Evolutionary conservation across 2,888 invertebrate genomes (phyloP), one percentile per base, ranked within the genome.

Genomic region (Monoplex corrugatus): DNA sequence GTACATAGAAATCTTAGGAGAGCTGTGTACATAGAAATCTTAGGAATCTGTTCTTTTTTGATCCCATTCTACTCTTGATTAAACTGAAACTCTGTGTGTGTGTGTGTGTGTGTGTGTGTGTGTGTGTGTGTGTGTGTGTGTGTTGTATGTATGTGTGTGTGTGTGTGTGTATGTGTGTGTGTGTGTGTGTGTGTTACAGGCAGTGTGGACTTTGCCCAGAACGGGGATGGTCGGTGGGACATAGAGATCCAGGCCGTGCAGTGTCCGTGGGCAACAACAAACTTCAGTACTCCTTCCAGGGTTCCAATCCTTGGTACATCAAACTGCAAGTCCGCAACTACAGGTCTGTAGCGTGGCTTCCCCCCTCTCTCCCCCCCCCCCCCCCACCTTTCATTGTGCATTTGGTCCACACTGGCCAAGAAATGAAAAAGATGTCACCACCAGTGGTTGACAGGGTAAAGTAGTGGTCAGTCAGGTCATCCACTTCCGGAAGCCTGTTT

Each of bases 291-390:
- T 92, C 90, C 87, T 91, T 94, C 35, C 92, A 94, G 88, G 94
- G 93, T 72, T 92, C 92, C 45, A 92, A 94, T 57, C 83, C 88
- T 23, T 94, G 90, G 63, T 94, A 93, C 89, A 86, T 94, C 10
- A 94, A 94, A 90, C 90, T 94, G 5, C 94, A 94, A 90, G 91
- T 93, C 35, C 87, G 93, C 90, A 94, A 94, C 87, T 92, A 93
- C 90, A 93, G 93, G 94, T 93, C 45, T 72, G 86, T 88, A n/a
- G n/a, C n/a, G n/a, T n/a, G n/a, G n/a, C n/a, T n/a, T n/a, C 19
- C 35, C 50, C 50, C 50, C 16, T 50, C 50, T 16, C 50, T 50
- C 10, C n/a, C n/a, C n/a, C n/a, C n/a, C n/a, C n/a, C n/a, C n/a
- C n/a, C n/a, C n/a, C n/a, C n/a, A n/a, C n/a, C n/a, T n/a, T n/a